These are phyloP conservation scores for Drosophila miranda DNA, from an alignment of 1,140 invertebrate genomes.

Conservation along the genomic window DNA sequence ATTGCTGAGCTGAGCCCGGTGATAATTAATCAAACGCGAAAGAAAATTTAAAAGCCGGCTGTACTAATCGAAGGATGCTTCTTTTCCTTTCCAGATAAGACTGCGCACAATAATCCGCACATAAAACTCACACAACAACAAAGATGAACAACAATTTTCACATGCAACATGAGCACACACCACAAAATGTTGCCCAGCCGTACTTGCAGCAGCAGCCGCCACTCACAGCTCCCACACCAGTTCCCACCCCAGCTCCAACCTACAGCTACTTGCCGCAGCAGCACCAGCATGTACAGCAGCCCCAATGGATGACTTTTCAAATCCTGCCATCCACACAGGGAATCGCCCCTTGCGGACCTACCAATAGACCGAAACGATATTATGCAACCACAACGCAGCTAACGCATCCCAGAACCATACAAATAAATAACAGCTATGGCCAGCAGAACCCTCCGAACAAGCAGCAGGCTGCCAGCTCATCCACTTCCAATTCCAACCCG, in stretches of 20 bases:
- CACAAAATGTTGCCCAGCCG: constrained; percentile 53
- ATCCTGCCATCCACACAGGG: constrained; percentile 44
- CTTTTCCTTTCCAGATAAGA: constrained; percentile 46
- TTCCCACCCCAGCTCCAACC: constrained; percentile 15
- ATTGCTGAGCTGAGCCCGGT: constrained; percentile 25
- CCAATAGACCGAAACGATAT: constrained; percentile 34
- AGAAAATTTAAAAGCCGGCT: constrained; percentile 30
- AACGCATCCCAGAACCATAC: constrained; percentile 68
- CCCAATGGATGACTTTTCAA: constrained; percentile 68
- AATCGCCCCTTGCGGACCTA: constrained; percentile 3
- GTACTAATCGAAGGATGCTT: constrained; percentile 1
- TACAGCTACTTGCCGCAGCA: constrained; percentile 55
- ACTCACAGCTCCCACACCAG: constrained; percentile 9
- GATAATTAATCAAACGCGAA: constrained; percentile 22
- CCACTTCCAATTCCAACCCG: constrained; percentile 23
- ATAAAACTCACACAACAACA: constrained; percentile 36
- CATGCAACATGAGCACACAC: constrained; percentile 63
- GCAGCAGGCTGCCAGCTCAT: constrained; percentile 35
- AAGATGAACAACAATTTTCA: constrained; percentile 75
- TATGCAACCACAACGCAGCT: constrained; percentile 43
- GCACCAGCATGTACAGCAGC: constrained; percentile 13
- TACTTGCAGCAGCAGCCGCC: constrained; percentile 17
- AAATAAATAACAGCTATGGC: constrained; percentile 74
- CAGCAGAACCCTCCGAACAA: constrained; percentile 36
- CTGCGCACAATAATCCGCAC: constrained; percentile 51